phyloP scores from a whole-genome alignment of 2,113 vertebrate species.

The Pelecanus crispus region DNA sequence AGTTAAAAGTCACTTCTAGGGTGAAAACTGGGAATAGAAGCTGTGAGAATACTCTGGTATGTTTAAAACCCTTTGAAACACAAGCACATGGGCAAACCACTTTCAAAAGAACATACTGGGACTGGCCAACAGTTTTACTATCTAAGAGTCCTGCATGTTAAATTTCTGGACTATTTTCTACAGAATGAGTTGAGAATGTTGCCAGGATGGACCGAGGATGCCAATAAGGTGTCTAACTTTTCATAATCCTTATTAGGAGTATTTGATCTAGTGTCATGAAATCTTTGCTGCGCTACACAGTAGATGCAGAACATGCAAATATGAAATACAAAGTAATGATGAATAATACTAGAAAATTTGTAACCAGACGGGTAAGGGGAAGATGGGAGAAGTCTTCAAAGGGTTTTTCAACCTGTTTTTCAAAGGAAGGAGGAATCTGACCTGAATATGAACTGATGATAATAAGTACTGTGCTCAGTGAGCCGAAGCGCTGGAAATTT shows the following conservation, averaged over 20 bases:
- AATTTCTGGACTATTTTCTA: slow-evolving; percentile 3
- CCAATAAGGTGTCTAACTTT: not conserved
- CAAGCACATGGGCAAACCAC: not conserved
- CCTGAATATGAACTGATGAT: slow-evolving; percentile 54
- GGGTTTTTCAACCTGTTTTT: slow-evolving; percentile 27
- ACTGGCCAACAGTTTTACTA: not conserved
- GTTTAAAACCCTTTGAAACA: not conserved
- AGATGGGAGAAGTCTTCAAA: not conserved
- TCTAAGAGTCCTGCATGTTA: not conserved
- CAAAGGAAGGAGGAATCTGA: slow-evolving; percentile 15
- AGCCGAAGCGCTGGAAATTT: not conserved
- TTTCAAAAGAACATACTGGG: not conserved
- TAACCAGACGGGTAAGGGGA: not conserved
- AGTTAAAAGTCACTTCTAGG: slow-evolving; percentile 30
- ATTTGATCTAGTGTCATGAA: not conserved
- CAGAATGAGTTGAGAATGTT: not conserved
- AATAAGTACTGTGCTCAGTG: slow-evolving; percentile 22
- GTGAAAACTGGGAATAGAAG: slow-evolving; percentile 19
- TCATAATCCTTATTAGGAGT: not conserved
- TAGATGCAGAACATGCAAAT: not conserved
- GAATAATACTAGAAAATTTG: not conserved
- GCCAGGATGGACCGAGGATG: not conserved
- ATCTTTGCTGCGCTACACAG: not conserved
- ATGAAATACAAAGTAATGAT: not conserved
- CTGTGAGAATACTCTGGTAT: not conserved